Evolutionary conservation across 2,113 vertebrate species (phyloP).

Genomic region (Thalassoma bifasciatum): DNA sequence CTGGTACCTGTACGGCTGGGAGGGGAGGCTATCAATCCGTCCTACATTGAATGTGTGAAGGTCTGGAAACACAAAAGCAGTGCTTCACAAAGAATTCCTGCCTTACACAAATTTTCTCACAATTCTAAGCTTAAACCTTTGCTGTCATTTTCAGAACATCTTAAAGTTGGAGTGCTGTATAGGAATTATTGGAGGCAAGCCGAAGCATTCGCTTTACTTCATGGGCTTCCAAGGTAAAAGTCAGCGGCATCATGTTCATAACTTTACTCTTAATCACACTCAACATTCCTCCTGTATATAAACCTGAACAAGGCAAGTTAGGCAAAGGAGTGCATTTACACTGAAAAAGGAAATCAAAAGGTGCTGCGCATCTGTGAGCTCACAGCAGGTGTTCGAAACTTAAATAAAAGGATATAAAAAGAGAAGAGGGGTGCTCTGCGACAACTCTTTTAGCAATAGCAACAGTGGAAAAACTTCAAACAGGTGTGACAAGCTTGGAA

Average conservation of each 20-base stretch:
- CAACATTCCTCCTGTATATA: too few species aligned
- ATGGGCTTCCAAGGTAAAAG: conserved; percentile 91
- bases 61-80: conserved; percentile 63
- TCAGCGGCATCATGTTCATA: neutral
- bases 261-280: too few species aligned
- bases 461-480: too few species aligned
- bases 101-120: neutral
- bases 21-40: conserved; percentile 90
- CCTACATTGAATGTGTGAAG: conserved; percentile 92
- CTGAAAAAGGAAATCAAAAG: too few species aligned
- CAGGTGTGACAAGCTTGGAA: too few species aligned
- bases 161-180: conserved; percentile 89
- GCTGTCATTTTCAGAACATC: conserved; percentile 83
- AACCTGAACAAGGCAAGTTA: too few species aligned
- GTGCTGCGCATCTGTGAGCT: too few species aligned
- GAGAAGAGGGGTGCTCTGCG: too few species aligned
- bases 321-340: too few species aligned
- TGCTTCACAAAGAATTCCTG: neutral
- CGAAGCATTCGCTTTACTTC: conserved; percentile 93
- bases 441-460: too few species aligned
- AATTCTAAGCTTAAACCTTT: neutral
- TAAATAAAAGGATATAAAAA: too few species aligned
- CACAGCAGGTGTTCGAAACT: too few species aligned
- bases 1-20: conserved; percentile 92
- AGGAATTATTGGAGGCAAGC: conserved; percentile 94